Evolutionary conservation across 2,888 invertebrate species (phyloP), one percentile per base, ranked within the genome.

Genomic region (Acholoe squamosa): DNA sequence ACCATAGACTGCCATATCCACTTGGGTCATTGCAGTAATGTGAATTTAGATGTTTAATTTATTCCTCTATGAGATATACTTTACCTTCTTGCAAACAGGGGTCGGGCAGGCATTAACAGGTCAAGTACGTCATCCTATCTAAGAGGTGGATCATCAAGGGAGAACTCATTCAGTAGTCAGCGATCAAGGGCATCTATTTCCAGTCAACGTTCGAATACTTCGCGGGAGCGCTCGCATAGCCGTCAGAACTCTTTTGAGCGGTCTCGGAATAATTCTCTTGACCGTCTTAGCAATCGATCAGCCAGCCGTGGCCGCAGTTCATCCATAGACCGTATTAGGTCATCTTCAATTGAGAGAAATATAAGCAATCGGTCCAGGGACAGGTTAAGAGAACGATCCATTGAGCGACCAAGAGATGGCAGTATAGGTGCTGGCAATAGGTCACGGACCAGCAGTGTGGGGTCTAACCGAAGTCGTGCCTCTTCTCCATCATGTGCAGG

Each of bases 301-400:
- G n/a, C 43, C 12, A 43, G 51, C 22, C 92, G 93, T 33, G 90
- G 91, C 19, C 91, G 90, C 33, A 90, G 33, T 28, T n/a, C 54
- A 19, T 90, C 77, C 10, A n/a, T 56, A 67, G 89, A 91, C 28
- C 90, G 94, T 25, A 92, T 92, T 19, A 92, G 94, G 43, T 92
- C 94, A 16, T 92, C 92, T 88, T 94, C 94, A 12, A 90, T 93
- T 56, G 94, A 94, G 54, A 12, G 54, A 28, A 31, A 10, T 16
- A 1, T 28, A 31, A 14, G 5, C 3, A 52, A 76, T 25, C 34
- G 67, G 25, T 89, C 90, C 10, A 10, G 71, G n/a, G 76, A 43
- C 14, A 43, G 89, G 31, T 77, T 51, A 16, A 90, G 90, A 54
- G 77, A 77, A 0, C 52, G 33, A 1, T 54, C 80, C n/a, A n/a